Evolutionary conservation across 2,888 invertebrate species (phyloP), one percentile per base, ranked within the genome.

Genomic region (Aspidapion aeneum): DNA sequence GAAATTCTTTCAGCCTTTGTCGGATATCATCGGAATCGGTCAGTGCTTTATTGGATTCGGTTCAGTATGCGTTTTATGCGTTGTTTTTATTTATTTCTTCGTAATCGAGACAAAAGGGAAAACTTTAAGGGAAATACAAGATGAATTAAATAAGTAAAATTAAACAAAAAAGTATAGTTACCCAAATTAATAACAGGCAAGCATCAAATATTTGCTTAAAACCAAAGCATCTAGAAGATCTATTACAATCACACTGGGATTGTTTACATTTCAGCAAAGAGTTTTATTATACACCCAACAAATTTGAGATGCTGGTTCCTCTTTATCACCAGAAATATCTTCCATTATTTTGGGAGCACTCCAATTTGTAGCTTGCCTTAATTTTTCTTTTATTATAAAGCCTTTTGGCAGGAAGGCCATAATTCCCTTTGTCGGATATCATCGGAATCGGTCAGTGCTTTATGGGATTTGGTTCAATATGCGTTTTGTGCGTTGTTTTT

Each of bases 21-120:
- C 55, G 20, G 16, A 12, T 18, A 19, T 16, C 3, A 18, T 18
- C 9, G 55, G 16, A 16, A 16, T 16, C 3, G 18, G 20, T 9
- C 20, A 55, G 18, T 20, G 20, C 18, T 55, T 55, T 55, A 55
- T 55, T 7, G 16, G 18, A 3, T 55, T 55, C 20, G 55, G 18
- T 55, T 17, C 3, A 5, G 20, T 19, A 5, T 18, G 18, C 3
- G 18, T 55, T 18, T 16, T 17, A 7, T 18, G 55, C 9, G 18
- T 55, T 2, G 20, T 55, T 3, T 55, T 18, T 19, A 18, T 55
- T 18, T 7, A 18, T 18, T 55, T 18, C 16, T 16, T 17, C 3
- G 55, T 55, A 3, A 18, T 20, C 2, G 55, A 55, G 55, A 55
- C 55, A 16, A 55, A 19, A 55, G 55, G 55, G 16, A 55, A 55